Evolutionary conservation across 2,113 vertebrate genomes (phyloP), one percentile per base, ranked within the genome.

Genomic region (Podilymbus podiceps): DNA sequence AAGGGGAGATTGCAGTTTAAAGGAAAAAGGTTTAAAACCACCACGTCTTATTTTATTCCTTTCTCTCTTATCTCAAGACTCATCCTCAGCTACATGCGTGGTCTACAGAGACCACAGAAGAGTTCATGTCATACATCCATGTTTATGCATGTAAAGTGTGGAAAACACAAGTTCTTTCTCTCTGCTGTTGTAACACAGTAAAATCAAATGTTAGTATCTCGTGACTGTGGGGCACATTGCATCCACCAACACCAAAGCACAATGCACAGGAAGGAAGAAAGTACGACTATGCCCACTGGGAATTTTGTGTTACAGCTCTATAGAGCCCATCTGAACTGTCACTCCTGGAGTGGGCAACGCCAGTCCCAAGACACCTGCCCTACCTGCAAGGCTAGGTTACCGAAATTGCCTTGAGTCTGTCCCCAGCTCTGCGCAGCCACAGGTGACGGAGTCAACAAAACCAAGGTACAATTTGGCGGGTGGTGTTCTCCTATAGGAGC

Each of bases 351-450:
- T 11, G 20, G 38, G 46, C 27, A 67, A 21, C 31, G 24, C 60
- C 35, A 33, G 17, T 66, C 25, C 33, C 50, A 59, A 52, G 85
- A 60, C 11, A 53, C 31, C 21, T 47, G 12, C 30, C 17, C 33
- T 64, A 21, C 35, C 27, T 56, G 14, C n/a, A 60, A 22, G 15
- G 3, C 2, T 18, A 46, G 1, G 2, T 52, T 81, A 25, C 35
- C 64, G 84, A 60, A 46, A 16, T 23, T 50, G n/a, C 50, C 50
- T 67, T 33, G 31, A 58, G 27, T 35, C 49, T 68, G 47, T 59
- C 25, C 8, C 12, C 0, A 2, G 71, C 33, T 9, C 33, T 64
- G 19, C 1, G 1, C 27, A 59, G 53, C 13, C 5, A 6, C 20
- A 14, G 12, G 15, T 68, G 59, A 74, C 6, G 7, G 12, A 93